phyloP scores from a whole-genome alignment of 1,140 invertebrate species.

The Tribolium madens region DNA sequence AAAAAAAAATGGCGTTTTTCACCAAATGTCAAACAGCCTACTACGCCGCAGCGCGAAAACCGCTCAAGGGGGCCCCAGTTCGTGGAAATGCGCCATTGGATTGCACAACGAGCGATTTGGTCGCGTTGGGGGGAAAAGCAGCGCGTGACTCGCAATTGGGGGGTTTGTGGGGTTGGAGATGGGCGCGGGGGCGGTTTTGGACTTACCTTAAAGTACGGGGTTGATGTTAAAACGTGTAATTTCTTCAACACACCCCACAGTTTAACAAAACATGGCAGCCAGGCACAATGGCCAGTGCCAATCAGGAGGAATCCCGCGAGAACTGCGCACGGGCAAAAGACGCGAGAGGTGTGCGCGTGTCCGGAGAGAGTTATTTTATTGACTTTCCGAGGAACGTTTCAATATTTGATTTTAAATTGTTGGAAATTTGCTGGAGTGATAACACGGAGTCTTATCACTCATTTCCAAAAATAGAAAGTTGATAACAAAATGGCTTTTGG shows the following conservation, averaged over 20 bases:
- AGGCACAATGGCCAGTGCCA: conserved; percentile 57
- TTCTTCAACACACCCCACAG: conserved; percentile 55
- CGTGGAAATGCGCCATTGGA: conserved; percentile 44
- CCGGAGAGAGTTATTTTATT: conserved; percentile 40
- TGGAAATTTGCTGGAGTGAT: not conserved
- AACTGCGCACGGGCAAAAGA: conserved; percentile 54
- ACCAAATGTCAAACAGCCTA: not conserved
- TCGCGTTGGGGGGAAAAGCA: not conserved
- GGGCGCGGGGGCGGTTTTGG: conserved; percentile 18
- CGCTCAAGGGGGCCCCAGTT: not conserved
- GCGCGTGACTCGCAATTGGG: not conserved
- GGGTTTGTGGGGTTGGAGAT: not conserved
- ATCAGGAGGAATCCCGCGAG: conserved; percentile 56
- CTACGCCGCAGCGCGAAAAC: not conserved
- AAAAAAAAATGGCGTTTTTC: not conserved
- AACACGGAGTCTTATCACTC: not conserved
- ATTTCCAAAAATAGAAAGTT: not conserved
- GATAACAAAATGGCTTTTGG: not conserved
- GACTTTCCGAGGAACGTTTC: conserved; percentile 45
- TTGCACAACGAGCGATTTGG: conserved; percentile 28
- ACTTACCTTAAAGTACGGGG: conserved; percentile 37
- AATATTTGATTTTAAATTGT: conserved; percentile 36
- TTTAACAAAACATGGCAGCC: conserved; percentile 58
- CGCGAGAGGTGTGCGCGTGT: conserved; percentile 40
- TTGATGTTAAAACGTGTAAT: conserved; percentile 39